Conservation (phyloP, 2,113 vertebrate species). For the Mormyrus iriodes region DNA sequence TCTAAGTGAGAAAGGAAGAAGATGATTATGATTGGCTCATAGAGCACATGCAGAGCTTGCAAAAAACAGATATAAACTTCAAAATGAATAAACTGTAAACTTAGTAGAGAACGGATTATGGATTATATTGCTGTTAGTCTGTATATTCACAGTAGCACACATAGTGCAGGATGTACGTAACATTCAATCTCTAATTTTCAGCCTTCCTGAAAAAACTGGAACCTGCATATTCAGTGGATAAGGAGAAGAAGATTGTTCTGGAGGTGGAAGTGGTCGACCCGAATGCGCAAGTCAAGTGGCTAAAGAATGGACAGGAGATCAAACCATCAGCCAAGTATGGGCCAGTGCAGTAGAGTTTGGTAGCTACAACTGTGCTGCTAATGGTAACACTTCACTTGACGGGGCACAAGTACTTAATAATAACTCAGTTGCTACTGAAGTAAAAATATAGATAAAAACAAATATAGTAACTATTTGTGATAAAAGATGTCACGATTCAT, state of each 20-base stretch:
- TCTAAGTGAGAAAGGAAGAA: not conserved
- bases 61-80: no score
- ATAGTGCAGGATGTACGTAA: not conserved
- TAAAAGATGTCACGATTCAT: not conserved
- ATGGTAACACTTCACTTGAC: not conserved
- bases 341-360: not conserved
- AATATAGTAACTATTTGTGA: not conserved
- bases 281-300: constrained; percentile 73
- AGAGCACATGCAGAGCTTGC: no score
- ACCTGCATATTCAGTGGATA: constrained; percentile 73
- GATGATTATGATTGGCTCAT: not conserved
- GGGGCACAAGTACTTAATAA: not conserved
- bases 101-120: no score
- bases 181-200: constrained; percentile 34
- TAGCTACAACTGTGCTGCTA: not conserved
- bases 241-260: constrained; percentile 75
- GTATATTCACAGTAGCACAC: not conserved
- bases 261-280: constrained; percentile 72
- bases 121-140: not conserved
- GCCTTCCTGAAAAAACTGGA: constrained; percentile 79
- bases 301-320: constrained; percentile 82
- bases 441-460: not conserved
- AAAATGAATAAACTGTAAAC: no score
- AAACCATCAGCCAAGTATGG: constrained; percentile 76
- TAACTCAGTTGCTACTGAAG: no score